Percentiles rank a stretch among this genome's conserved stretches.
Evolutionary conservation across 2,113 vertebrate genomes (phyloP).

Genomic region (Odocoileus hemionus): DNA sequence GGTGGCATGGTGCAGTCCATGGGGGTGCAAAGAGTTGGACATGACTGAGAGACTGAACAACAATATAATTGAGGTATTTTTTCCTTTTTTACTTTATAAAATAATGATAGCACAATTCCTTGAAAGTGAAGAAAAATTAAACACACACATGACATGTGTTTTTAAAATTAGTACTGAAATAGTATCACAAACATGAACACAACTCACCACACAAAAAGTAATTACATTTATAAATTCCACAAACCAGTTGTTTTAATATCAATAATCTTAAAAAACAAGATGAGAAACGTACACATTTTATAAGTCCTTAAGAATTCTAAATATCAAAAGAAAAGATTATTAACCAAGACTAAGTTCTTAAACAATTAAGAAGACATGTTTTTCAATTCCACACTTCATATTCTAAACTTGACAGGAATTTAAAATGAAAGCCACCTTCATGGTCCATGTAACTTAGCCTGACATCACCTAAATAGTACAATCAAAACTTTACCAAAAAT

Average conservation of each 20-base stretch:
- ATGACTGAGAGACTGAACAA: neutral
- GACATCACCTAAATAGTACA: slow-evolving; percentile 85
- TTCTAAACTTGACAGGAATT: slow-evolving; percentile 74
- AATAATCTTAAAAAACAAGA: slow-evolving; percentile 46
- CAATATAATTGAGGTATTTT: neutral
- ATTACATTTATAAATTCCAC: neutral
- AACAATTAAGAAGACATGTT: neutral
- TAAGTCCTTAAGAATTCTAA: slow-evolving; percentile 59
- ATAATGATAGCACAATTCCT: neutral
- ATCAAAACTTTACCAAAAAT: slow-evolving; percentile 82
- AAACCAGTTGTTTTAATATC: neutral
- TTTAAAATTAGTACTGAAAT: neutral
- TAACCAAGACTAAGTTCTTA: slow-evolving; percentile 80
- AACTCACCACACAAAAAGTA: neutral
- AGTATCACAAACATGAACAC: neutral
- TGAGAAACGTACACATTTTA: slow-evolving; percentile 40
- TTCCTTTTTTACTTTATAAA: neutral
- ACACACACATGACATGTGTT: neutral
- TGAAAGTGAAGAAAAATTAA: neutral
- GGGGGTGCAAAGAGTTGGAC: neutral
- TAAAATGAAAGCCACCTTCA: slow-evolving; percentile 81
- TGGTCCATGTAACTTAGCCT: slow-evolving; percentile 83
- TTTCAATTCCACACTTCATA: slow-evolving; percentile 59
- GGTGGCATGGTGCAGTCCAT: neutral
- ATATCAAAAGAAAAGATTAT: slow-evolving; percentile 19